These are phyloP conservation scores for Apostichopus japonicus DNA, from an alignment of 35 echinoderm and acorn worm genomes.

Conservation along the genomic window DNA sequence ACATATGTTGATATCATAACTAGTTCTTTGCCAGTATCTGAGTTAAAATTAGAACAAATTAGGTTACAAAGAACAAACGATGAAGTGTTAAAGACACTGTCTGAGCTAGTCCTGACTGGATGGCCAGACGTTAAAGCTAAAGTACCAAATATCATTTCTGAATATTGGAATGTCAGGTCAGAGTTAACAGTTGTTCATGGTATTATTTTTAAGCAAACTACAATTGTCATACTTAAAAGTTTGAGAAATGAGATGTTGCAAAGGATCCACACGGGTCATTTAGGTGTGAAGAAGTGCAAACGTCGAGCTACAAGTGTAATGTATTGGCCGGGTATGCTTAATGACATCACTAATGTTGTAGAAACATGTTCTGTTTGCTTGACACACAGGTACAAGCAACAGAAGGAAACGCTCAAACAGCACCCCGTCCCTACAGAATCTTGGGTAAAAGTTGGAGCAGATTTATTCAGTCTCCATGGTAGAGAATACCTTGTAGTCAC, in stretches of 20 bases:
- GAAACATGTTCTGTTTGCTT: constrained; percentile 30
- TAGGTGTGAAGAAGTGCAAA: constrained; percentile 51
- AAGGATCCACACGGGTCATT: constrained; percentile 34
- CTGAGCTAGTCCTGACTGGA: constrained; percentile 16
- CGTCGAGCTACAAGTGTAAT: constrained; percentile 16
- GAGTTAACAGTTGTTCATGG: constrained; percentile 59
- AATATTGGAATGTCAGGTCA: constrained; percentile 58
- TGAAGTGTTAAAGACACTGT: constrained; percentile 7
- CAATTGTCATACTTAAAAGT: too few species aligned
- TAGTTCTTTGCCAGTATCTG: constrained; percentile 23
- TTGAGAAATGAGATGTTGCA: constrained; percentile 47
- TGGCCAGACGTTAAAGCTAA: constrained; percentile 52
- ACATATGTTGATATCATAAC: constrained; percentile 64
- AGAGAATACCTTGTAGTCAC: constrained; percentile 43
- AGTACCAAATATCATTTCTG: background rate
- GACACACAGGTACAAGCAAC: constrained; percentile 38
- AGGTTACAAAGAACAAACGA: constrained; percentile 38
- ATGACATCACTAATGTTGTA: constrained; percentile 45
- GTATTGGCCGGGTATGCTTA: constrained; percentile 34
- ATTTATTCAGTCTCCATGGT: constrained; percentile 41
- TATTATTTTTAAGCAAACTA: constrained; percentile 56
- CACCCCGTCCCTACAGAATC: background rate
- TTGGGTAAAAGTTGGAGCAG: constrained; percentile 46
- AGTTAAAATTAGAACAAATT: constrained; percentile 30
- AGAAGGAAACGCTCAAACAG: background rate